These are phyloP conservation scores for Trichogramma evanescens DNA, from an alignment of 2,888 invertebrate species.

Conservation along the genomic window DNA sequence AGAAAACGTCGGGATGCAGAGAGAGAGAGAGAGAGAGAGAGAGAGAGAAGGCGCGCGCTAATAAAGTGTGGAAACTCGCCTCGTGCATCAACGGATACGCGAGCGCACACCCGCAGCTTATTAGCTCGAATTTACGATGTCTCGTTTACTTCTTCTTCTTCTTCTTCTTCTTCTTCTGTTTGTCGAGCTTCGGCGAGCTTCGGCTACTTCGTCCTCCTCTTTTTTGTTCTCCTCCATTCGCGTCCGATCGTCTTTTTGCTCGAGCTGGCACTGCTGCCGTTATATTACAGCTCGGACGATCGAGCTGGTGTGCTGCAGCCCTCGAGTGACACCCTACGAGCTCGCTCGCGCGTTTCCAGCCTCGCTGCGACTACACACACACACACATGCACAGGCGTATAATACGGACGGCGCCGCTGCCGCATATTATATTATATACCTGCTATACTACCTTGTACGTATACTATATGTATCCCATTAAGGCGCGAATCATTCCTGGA, in stretches of 20 bases:
- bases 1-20: background rate
- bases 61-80: constrained; percentile 15
- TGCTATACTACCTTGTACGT: background rate
- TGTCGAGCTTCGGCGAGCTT: no score
- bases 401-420: no score
- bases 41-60: background rate
- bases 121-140: constrained; percentile 21
- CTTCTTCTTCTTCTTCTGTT: no score
- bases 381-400: no score
- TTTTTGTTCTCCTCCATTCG: no score
- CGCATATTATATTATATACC: constrained; percentile 17
- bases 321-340: constrained; percentile 9
- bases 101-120: background rate
- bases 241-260: no score
- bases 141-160: constrained; percentile 14
- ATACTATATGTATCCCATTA: constrained; percentile 31
- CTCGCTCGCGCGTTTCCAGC: background rate
- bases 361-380: no score
- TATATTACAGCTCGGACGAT: no score
- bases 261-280: no score
- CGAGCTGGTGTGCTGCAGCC: background rate
- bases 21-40: background rate
- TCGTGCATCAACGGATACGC: constrained; percentile 13
- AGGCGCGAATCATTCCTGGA: constrained; percentile 32
- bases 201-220: no score